Base-by-base conservation (phyloP, 2,797 vertebrate genomes). In the Myotis findleyi region DNA sequence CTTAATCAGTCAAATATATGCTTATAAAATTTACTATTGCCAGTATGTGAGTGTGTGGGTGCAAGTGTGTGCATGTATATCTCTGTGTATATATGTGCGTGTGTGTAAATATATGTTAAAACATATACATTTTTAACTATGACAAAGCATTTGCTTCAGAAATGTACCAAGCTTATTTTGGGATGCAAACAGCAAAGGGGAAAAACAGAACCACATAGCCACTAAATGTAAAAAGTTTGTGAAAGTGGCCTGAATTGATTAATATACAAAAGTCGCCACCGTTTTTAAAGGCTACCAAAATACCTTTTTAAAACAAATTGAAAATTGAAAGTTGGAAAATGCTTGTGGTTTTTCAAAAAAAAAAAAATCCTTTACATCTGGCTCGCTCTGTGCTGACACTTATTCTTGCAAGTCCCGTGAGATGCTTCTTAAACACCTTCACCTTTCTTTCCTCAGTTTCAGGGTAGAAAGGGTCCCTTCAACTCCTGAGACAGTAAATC, bases 1-100 rank as follows among this genome's bases (percentile, higher is more conserved):
- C 95, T 97, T 97, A 98, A 97, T 97, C 93, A 92, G 96, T 98
- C 97, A 96, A 98, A 97, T 97, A 72, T 87, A 82, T 98, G 95
- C 97, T 98, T 97, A 89, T 95, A 96, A 95, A 97, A 95, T 92
- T 95, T 96, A 97, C 87, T 92, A 91, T 96, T 95, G 93, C 97
- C 96, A 96, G 69, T 94, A 94, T 95, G 7, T 53, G 16, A 17
- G 14, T n/a, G 8, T 88, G 55, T 27, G 53, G 23, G 6, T 23
- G 13, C 59, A 11, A 33, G 13, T 66, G 49, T 66, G 5, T 44
- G 30, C 23, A 0, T 79, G 18, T 69, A 5, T 76, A 23, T 84
- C 3, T 72, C 5, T 4, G 7, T n/a, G 8, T 27, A 7, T 53
- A 23, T 7, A 7, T 69, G 11, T 10, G 0, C 7, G 0, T 38